Evolutionary conservation across 2,888 invertebrate genomes (phyloP).

Genomic region (Caradrina clavipalpis): DNA sequence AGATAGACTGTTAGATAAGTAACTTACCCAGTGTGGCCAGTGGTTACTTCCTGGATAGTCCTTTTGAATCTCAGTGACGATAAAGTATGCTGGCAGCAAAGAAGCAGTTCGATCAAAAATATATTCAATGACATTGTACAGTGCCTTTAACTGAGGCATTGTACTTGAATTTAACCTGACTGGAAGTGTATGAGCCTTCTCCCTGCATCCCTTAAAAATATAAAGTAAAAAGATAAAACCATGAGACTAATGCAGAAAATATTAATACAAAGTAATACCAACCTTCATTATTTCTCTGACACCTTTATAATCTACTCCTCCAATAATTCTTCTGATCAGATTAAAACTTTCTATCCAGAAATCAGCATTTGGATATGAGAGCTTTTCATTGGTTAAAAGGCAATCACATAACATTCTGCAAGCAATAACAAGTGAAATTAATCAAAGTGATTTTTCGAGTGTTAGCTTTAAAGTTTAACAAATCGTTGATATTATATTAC

Average conservation of each 20-base stretch:
- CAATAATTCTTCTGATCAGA: constrained; percentile 96
- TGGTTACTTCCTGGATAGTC: constrained; percentile 94
- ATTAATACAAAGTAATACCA: constrained; percentile 54
- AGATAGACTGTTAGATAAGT: neutral
- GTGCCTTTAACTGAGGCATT: constrained; percentile 95
- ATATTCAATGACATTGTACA: constrained; percentile 95
- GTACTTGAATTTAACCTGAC: constrained; percentile 94
- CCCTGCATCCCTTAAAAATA: constrained; percentile 93
- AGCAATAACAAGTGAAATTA: constrained; percentile 47
- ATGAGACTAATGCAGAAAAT: neutral
- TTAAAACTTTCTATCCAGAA: constrained; percentile 98
- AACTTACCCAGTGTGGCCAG: constrained; percentile 97
- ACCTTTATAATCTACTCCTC: constrained; percentile 98
- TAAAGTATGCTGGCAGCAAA: constrained; percentile 97
- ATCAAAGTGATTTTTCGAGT: constrained; percentile 5
- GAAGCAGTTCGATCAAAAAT: constrained; percentile 98
- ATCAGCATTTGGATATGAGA: constrained; percentile 95
- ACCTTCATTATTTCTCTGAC: constrained; percentile 98
- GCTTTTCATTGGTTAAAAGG: constrained; percentile 95
- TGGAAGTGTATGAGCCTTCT: constrained; percentile 96
- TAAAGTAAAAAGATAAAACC: constrained; percentile 2
- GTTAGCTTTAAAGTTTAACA: neutral
- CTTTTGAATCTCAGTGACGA: constrained; percentile 98
- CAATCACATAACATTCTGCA: constrained; percentile 96
- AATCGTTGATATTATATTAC: constrained; percentile 79